A percentile compares a stretch with the other conserved stretches of the same genome.
Conservation (phyloP, 2,113 vertebrate genomes). For the Alouatta palliata region DNA sequence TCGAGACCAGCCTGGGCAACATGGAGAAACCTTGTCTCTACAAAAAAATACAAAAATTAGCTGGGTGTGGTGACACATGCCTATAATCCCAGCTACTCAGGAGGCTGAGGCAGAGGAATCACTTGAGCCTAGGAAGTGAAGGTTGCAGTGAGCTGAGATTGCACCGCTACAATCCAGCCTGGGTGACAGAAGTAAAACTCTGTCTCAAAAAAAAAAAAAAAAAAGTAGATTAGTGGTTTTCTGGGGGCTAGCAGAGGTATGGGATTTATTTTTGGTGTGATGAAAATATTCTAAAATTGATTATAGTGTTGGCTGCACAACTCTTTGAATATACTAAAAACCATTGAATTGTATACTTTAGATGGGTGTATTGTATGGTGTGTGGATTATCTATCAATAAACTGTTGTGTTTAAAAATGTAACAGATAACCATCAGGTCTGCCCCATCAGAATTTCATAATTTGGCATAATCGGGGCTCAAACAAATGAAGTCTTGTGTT, state of each 20-base stretch:
- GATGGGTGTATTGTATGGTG: not conserved
- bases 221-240: not conserved
- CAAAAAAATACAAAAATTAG: too few species aligned
- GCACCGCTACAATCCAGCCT: too few species aligned
- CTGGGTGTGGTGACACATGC: too few species aligned
- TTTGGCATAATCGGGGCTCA: not conserved
- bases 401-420: not conserved
- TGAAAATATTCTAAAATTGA: not conserved
- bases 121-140: too few species aligned
- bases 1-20: too few species aligned
- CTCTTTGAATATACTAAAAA: not conserved
- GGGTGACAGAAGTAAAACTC: too few species aligned
- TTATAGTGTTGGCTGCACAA: not conserved
- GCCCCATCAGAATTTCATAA: not conserved
- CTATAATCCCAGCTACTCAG: too few species aligned
- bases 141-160: too few species aligned
- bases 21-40: too few species aligned
- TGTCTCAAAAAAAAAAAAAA: too few species aligned
- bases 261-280: not conserved
- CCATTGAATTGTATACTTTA: not conserved
- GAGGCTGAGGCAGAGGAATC: too few species aligned
- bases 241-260: not conserved
- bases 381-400: not conserved
- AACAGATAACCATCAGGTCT: not conserved
- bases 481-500: not conserved